A percentile compares a stretch with the other conserved stretches of the same genome.
phyloP scores from a whole-genome alignment of 2,113 vertebrate genomes.

The Grantiella picta region DNA sequence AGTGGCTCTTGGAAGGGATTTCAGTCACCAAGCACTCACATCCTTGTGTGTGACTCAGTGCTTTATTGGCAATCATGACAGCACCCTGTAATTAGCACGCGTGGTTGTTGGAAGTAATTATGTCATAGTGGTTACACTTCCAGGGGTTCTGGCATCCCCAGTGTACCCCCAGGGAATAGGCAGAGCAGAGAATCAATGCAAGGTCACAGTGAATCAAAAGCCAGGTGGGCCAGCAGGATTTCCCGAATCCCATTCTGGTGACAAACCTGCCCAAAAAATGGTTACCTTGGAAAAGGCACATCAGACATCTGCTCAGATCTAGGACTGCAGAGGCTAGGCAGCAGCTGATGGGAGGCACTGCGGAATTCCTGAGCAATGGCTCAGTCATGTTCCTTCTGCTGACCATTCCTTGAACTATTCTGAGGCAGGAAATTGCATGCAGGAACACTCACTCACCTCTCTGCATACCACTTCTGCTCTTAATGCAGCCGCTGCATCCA shows the following conservation, averaged over 20 bases:
- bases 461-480: not conserved
- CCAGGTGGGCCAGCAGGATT: not conserved
- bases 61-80: not conserved
- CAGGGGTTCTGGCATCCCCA: fast-evolving
- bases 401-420: not conserved
- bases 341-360: not conserved
- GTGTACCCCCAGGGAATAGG: not conserved
- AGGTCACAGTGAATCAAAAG: not conserved
- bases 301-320: fast-evolving
- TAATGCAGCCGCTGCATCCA: not conserved
- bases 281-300: not conserved
- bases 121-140: not conserved
- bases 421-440: not conserved
- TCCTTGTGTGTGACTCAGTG: not conserved
- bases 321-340: not conserved
- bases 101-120: not conserved
- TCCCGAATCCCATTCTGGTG: not conserved
- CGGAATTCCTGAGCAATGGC: not conserved
- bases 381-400: not conserved
- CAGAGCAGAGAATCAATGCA: fast-evolving
- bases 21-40: not conserved
- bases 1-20: not conserved
- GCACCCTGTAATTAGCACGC: not conserved
- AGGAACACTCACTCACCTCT: not conserved
- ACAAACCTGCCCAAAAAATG: not conserved